phyloP scores from a whole-genome alignment of 2,888 invertebrate genomes.

The Synergus itoensis region DNA sequence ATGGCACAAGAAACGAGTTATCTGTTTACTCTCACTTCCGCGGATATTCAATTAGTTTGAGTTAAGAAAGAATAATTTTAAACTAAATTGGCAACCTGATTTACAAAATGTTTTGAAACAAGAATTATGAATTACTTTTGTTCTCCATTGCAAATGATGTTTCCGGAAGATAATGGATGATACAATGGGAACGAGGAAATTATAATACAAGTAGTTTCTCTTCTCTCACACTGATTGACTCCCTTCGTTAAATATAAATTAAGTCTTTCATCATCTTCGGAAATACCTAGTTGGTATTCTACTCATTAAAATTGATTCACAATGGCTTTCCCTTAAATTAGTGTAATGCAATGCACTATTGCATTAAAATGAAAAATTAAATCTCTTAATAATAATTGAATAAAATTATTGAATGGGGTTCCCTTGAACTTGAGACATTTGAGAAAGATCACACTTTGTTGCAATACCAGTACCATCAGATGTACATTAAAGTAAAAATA shows the following conservation, averaged over 20 bases:
- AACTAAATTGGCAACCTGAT: background rate
- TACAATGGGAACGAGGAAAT: background rate
- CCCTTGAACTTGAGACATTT: background rate
- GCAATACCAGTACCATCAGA: background rate
- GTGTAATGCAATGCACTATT: too few species aligned
- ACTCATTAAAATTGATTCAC: background rate
- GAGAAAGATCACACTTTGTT: background rate
- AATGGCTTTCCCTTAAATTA: too few species aligned
- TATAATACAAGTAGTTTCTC: background rate
- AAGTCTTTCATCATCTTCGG: background rate
- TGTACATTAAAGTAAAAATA: background rate
- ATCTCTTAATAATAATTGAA: too few species aligned
- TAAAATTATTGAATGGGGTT: background rate
- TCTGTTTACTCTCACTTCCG: conserved; percentile 8
- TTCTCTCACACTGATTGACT: conserved; percentile 1
- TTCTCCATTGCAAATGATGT: background rate
- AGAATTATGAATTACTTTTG: background rate
- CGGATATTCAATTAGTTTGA: conserved; percentile 7
- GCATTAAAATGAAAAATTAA: too few species aligned
- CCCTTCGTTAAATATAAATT: background rate
- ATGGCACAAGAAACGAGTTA: conserved; percentile 16
- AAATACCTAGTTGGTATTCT: background rate
- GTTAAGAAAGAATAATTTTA: background rate
- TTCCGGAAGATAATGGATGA: conserved; percentile 7
- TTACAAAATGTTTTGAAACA: background rate